phyloP scores from a whole-genome alignment of 2,888 invertebrate genomes.

The Hirtodrosophila trivittata region DNA sequence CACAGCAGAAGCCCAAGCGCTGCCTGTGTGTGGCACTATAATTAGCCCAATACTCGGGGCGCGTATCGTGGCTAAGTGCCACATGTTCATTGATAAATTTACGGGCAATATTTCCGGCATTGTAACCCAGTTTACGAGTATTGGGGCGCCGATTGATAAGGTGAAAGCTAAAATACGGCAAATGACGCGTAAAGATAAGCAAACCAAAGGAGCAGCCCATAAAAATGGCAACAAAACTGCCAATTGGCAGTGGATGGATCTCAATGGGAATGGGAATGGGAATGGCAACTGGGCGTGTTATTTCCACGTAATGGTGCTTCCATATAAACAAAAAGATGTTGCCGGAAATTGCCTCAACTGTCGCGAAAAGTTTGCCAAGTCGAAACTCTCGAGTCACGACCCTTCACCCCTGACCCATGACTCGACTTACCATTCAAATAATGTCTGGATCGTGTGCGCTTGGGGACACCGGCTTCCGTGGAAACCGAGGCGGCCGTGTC shows the following conservation, averaged over 20 bases:
- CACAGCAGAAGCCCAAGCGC: conserved; percentile 56
- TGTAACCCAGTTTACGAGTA: conserved; percentile 52
- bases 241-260: background rate
- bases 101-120: conserved; percentile 37
- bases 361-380: conserved; percentile 23
- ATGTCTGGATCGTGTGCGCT: conserved; percentile 82
- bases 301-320: conserved; percentile 16
- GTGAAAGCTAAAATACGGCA: conserved; percentile 33
- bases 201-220: conserved; percentile 7
- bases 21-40: conserved; percentile 52
- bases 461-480: conserved; percentile 78
- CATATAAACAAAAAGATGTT: conserved; percentile 13
- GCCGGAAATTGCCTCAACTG: conserved; percentile 53
- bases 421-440: conserved; percentile 83
- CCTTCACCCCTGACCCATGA: background rate
- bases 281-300: conserved; percentile 24
- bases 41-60: conserved; percentile 53
- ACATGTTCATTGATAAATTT: conserved; percentile 67
- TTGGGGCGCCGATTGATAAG: conserved; percentile 43
- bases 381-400: conserved; percentile 7
- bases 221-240: background rate
- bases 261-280: background rate
- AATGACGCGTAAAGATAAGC: conserved; percentile 52
- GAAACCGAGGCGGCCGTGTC: conserved; percentile 80
- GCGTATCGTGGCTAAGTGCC: conserved; percentile 9